Conservation (phyloP, 2,113 vertebrate species). For the Myotis brandtii region DNA sequence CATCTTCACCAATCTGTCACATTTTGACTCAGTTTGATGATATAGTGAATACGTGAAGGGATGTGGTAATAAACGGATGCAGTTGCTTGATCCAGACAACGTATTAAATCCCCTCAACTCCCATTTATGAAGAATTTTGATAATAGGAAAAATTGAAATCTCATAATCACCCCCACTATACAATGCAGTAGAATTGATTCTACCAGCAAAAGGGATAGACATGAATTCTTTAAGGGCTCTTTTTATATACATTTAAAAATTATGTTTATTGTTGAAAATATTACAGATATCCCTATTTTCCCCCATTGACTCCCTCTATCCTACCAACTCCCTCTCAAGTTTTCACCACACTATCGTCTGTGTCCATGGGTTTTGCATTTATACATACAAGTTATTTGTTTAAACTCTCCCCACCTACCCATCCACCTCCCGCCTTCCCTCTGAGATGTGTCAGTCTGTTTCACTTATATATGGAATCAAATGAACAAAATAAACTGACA, state of each 20-base stretch:
- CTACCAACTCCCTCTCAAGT: too few species aligned
- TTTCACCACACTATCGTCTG: too few species aligned
- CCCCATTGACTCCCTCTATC: too few species aligned
- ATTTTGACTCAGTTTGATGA: slow-evolving; percentile 45
- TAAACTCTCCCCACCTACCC: too few species aligned
- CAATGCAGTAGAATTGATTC: background rate
- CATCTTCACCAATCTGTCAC: slow-evolving; percentile 27
- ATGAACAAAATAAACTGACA: too few species aligned
- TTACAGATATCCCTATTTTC: too few species aligned
- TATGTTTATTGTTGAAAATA: too few species aligned
- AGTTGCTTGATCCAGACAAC: background rate
- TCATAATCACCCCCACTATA: background rate
- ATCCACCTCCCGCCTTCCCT: too few species aligned
- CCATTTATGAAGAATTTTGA: slow-evolving; percentile 19
- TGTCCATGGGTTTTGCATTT: too few species aligned
- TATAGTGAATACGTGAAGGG: background rate
- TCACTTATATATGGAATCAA: too few species aligned
- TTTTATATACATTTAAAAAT: background rate
- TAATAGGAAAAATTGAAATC: slow-evolving; percentile 1
- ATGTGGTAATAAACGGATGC: slow-evolving; percentile 24
- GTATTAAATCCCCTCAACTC: background rate
- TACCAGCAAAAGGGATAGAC: background rate
- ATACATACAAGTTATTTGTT: too few species aligned
- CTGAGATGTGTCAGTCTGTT: too few species aligned
- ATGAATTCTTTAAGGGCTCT: background rate